A percentile compares a stretch with the other conserved stretches of the same genome.
Evolutionary conservation across 2,797 vertebrate genomes (phyloP).

Genomic region (Chelon auratus): DNA sequence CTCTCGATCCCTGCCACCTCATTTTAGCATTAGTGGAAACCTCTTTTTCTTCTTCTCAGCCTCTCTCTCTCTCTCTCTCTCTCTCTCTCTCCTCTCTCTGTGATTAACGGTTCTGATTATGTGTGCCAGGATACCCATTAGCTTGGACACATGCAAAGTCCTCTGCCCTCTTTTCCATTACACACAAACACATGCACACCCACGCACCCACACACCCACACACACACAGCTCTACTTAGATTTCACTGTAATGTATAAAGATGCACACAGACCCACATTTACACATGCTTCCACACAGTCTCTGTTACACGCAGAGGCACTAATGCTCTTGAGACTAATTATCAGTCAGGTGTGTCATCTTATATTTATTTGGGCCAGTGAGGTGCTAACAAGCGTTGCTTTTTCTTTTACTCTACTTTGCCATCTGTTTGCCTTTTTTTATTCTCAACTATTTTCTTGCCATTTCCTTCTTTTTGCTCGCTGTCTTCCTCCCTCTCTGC

Average conservation of each 20-base stretch:
- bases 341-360: conserved; percentile 79
- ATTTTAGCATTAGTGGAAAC: conserved; percentile 47
- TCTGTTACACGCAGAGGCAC: conserved; percentile 26
- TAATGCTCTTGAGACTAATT: conserved; percentile 80
- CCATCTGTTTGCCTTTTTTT: conserved; percentile 60
- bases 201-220: conserved; percentile 8
- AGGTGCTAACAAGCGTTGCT: conserved; percentile 73
- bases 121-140: conserved; percentile 79
- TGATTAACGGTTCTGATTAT: conserved; percentile 79
- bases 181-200: conserved; percentile 29
- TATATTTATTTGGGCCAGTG: conserved; percentile 80
- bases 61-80: conserved; percentile 8
- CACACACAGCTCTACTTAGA: background rate
- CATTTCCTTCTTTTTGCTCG: conserved; percentile 3
- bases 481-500: conserved; percentile 24
- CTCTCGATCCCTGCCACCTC: conserved; percentile 34
- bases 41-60: conserved; percentile 26
- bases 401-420: conserved; percentile 33
- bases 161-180: conserved; percentile 67
- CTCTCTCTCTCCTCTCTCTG: conserved; percentile 29
- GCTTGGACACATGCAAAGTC: conserved; percentile 75
- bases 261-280: conserved; percentile 28
- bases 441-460: conserved; percentile 29
- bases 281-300: conserved; percentile 16
- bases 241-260: conserved; percentile 49